Conservation (phyloP, 2,797 vertebrate genomes). For the Botia kubotai region DNA sequence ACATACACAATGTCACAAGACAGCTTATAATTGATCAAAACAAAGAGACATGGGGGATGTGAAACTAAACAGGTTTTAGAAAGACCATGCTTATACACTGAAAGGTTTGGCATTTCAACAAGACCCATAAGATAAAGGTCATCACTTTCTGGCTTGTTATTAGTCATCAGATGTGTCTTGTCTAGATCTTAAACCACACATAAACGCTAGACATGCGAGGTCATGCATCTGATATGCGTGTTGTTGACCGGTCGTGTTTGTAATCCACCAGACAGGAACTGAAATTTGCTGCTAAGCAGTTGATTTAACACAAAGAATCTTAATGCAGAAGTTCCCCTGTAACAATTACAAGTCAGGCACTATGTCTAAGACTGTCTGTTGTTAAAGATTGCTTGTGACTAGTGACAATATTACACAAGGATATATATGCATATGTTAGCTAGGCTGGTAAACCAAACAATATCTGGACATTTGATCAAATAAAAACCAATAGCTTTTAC, state of each 20-base stretch:
- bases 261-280: constrained; percentile 14
- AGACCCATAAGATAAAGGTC: constrained; percentile 2
- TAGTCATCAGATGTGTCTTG: neutral
- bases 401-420: neutral
- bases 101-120: constrained; percentile 20
- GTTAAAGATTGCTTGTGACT: neutral
- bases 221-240: neutral
- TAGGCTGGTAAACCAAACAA: neutral
- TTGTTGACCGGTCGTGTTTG: neutral
- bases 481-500: neutral
- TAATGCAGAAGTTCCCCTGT: neutral
- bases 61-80: constrained; percentile 24
- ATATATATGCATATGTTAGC: neutral
- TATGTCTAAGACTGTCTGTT: neutral
- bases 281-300: constrained; percentile 11
- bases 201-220: neutral
- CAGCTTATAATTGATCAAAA: constrained; percentile 10
- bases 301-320: neutral
- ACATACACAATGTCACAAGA: constrained; percentile 20
- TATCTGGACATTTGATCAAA: neutral
- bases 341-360: neutral
- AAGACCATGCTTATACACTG: neutral
- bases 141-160: neutral
- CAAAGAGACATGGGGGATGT: constrained; percentile 16
- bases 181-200: neutral